Evolutionary conservation across 2,888 invertebrate species (phyloP), one percentile per base, ranked within the genome.

Genomic region (Drosophila setosimentum): DNA sequence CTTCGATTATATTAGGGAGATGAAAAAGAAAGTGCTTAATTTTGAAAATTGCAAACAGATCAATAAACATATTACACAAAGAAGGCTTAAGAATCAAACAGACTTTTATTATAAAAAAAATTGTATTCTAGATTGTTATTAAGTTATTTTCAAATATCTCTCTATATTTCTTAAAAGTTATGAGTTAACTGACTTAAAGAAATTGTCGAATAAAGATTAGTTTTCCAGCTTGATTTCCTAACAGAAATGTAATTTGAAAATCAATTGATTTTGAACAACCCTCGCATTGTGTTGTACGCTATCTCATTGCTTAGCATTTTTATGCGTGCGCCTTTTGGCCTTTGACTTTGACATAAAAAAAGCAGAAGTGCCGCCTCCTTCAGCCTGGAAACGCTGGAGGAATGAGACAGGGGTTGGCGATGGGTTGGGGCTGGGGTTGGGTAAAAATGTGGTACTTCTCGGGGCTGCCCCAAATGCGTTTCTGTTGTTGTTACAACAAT

Each of bases 321-420:
- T 76, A 87, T 84, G 85, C 70, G 68, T 70, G 67, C 70, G 85
- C 85, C 77, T 80, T 82, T 87, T 87, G 88, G 78, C 78, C 82
- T 85, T 85, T 84, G 83, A 82, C 78, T 82, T 82, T 76, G 83
- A 87, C 83, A 87, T 84, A 87, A 87, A 83, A 86, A 48, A 24
- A 30, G n/a, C 30, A 51, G 35, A 65, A 55, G 66, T 67, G 79
- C 68, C 76, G 73, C 84, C 82, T 81, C 68, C 67, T 57, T 65
- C 59, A 24, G 65, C 63, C 65, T 60, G 42, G 16, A 50, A 62
- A 37, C 24, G 51, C 29, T 13, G 51, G 40, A 18, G n/a, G 10
- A 6, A 24, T 18, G 30, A 27, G 18, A 2, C 40, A 8, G 40
- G 16, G 53, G 11, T 7, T 7, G 7, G n/a, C n/a, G n/a, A n/a